Conservation (phyloP, 2,888 invertebrate species). For the Troides helena region DNA sequence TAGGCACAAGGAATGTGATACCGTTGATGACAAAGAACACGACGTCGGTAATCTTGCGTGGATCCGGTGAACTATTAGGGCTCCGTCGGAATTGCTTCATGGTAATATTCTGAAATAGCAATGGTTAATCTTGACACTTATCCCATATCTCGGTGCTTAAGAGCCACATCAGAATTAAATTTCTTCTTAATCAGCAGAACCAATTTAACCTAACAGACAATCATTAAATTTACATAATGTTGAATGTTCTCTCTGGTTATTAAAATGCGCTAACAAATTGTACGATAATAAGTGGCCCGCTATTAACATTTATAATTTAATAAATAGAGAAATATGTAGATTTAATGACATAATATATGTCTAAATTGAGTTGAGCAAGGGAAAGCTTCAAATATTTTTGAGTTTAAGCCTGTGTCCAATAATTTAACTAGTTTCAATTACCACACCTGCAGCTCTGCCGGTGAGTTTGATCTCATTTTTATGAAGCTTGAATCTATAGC, state of each 20-base stretch:
- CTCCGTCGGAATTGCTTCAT: conserved; percentile 75
- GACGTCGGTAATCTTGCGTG: conserved; percentile 4
- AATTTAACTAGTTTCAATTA: not conserved
- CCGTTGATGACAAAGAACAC: conserved; percentile 13
- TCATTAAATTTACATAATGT: not conserved
- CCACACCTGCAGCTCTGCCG: conserved; percentile 13
- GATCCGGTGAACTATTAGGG: too few relatives aligned
- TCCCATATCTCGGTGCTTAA: not conserved
- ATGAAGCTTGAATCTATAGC: conserved; percentile 31
- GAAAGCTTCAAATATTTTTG: too few relatives aligned
- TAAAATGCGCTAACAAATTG: too few relatives aligned
- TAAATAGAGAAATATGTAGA: too few relatives aligned
- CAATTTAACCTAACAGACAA: not conserved
- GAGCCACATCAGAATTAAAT: not conserved
- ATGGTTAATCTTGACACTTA: not conserved
- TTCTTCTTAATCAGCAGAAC: not conserved
- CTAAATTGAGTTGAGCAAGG: too few relatives aligned
- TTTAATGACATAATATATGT: too few relatives aligned
- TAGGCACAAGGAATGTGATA: conserved; percentile 45
- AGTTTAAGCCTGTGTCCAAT: not conserved
- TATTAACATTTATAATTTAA: too few relatives aligned
- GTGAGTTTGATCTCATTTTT: conserved; percentile 21
- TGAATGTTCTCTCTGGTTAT: not conserved
- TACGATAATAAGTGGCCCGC: too few relatives aligned
- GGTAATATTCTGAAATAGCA: conserved; percentile 50